A percentile compares a stretch with the other conserved stretches of the same genome.
Evolutionary conservation across 2,888 invertebrate genomes (phyloP).

Genomic region (Malthinus seriepunctatus): DNA sequence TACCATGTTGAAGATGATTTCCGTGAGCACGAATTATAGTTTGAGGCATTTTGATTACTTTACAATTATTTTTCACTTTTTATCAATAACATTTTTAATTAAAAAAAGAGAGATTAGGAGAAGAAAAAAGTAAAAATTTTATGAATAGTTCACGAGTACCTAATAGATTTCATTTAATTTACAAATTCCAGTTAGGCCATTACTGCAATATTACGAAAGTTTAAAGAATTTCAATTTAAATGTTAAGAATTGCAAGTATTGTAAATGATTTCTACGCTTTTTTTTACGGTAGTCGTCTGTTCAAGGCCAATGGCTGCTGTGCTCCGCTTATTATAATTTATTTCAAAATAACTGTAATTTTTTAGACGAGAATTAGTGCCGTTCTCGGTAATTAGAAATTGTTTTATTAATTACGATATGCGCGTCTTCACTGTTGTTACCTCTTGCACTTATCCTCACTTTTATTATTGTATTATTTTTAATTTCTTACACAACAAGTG

Average conservation of each 20-base stretch:
- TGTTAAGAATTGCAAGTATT: conserved; percentile 9
- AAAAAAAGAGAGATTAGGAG: neutral
- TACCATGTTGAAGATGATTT: conserved; percentile 25
- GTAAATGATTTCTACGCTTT: conserved; percentile 12
- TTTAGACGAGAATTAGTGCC: conserved; percentile 18
- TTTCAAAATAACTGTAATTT: conserved; percentile 24
- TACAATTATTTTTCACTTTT: neutral
- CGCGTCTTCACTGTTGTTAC: conserved; percentile 2
- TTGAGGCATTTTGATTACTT: conserved; percentile 40
- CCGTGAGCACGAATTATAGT: conserved; percentile 39
- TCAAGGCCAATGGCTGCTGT: conserved; percentile 25
- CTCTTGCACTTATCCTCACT: conserved; percentile 8
- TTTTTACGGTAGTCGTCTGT: conserved; percentile 27
- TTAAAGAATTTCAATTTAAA: conserved; percentile 11
- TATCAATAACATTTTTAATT: neutral
- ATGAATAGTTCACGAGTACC: neutral
- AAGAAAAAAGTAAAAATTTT: neutral
- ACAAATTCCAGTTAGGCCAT: conserved; percentile 18
- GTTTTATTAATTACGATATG: conserved; percentile 14
- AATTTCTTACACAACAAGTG: conserved; percentile 10
- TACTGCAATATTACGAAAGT: conserved; percentile 4
- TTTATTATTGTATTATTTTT: conserved; percentile 10
- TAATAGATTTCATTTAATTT: conserved; percentile 6
- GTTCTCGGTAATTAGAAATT: conserved; percentile 11
- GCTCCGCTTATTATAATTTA: conserved; percentile 27